Evolutionary conservation across 2,888 invertebrate species (phyloP).

Genomic region (Nephrotoma appendiculata): DNA sequence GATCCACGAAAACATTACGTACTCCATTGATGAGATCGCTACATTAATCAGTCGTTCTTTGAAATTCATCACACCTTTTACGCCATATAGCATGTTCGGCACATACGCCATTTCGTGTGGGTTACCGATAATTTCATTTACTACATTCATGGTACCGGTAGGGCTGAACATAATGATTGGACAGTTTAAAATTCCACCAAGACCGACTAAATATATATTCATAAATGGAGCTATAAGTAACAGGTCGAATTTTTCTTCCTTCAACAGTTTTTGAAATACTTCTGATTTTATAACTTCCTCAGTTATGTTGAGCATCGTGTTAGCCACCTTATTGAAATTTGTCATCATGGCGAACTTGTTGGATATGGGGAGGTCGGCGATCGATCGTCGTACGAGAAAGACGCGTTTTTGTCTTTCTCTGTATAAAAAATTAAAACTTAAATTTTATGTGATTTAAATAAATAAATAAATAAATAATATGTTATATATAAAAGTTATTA

Average conservation of each 20-base stretch:
- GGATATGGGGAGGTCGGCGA: no score
- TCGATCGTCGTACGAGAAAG: no score
- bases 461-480: no score
- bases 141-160: constrained; percentile 33
- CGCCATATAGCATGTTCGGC: constrained; percentile 16
- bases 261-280: background rate
- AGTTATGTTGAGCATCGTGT: background rate
- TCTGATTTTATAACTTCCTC: background rate
- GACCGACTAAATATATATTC: constrained; percentile 19
- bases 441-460: no score
- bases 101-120: background rate
- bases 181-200: constrained; percentile 21
- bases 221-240: constrained; percentile 15
- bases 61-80: background rate
- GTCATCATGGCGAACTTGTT: no score
- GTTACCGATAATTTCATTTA: constrained; percentile 28
- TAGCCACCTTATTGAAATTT: no score
- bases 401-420: no score
- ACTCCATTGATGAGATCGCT: background rate
- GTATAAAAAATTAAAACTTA: no score
- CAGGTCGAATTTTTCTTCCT: background rate
- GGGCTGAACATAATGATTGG: constrained; percentile 26
- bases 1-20: background rate
- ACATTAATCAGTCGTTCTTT: background rate
- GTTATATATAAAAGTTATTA: no score